Conservation (phyloP, 2,113 vertebrate species). For the Clarias gariepinus region DNA sequence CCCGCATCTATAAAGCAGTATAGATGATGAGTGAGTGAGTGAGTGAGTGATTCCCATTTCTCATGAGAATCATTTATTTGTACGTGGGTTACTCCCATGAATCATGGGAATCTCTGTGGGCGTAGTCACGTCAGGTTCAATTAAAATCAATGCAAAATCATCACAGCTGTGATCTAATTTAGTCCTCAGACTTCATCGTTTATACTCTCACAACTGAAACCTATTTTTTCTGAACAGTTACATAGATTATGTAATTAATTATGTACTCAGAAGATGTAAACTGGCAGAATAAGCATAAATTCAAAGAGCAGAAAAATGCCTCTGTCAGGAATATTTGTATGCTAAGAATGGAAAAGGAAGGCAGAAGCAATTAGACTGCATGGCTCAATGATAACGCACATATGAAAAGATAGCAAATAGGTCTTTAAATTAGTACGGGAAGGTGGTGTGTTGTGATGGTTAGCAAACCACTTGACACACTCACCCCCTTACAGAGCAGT, state of each 20-base stretch:
- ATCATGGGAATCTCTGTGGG: neutral
- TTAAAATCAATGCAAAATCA: neutral
- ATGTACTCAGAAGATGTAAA: neutral
- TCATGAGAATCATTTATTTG: neutral
- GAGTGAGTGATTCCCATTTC: neutral
- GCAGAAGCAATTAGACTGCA: conserved; percentile 1
- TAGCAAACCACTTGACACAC: conserved; percentile 60
- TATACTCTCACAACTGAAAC: conserved; percentile 11
- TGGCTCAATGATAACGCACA: conserved; percentile 19
- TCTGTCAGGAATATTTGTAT: neutral
- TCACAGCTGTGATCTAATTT: conserved; percentile 1
- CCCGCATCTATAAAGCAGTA: too few species aligned
- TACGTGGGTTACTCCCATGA: neutral
- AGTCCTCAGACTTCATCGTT: neutral
- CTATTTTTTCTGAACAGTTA: conserved; percentile 11
- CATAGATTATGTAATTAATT: conserved; percentile 17
- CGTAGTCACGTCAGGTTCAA: too few species aligned
- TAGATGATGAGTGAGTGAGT: too few species aligned
- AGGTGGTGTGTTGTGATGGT: conserved; percentile 48
- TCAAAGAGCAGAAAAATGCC: conserved; percentile 23
- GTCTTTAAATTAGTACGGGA: conserved; percentile 45
- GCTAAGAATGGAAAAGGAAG: conserved; percentile 2
- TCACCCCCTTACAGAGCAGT: conserved; percentile 55
- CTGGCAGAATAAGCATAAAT: conserved; percentile 19
- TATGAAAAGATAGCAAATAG: conserved; percentile 38